Conservation (phyloP, 1,140 invertebrate species). For the Neelides sp. region DNA sequence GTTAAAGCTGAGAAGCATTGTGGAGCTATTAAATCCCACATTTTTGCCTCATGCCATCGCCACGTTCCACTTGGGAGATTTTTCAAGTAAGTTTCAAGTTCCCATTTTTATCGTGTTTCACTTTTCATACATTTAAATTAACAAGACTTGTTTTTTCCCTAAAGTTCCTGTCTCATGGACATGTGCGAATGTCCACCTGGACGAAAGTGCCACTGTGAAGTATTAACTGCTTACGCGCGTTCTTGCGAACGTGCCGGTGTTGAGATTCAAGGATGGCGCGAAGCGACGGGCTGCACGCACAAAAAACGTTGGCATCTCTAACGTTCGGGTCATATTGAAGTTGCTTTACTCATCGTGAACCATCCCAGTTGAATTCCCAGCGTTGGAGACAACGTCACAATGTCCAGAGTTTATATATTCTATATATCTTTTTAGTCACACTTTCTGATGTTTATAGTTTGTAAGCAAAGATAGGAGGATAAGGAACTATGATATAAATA, state of each 20-base stretch:
- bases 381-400: too few species aligned
- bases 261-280: slow-evolving; percentile 42
- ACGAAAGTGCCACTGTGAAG: slow-evolving; percentile 70
- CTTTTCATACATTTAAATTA: slow-evolving; percentile 7
- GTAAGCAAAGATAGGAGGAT: too few species aligned
- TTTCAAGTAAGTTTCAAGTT: slow-evolving; percentile 44
- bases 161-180: slow-evolving; percentile 71
- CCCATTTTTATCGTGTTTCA: background rate
- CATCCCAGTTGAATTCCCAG: too few species aligned
- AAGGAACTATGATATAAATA: too few species aligned
- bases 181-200: slow-evolving; percentile 76
- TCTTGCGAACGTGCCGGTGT: slow-evolving; percentile 63
- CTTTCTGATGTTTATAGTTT: too few species aligned
- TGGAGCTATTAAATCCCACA: slow-evolving; percentile 41
- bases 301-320: slow-evolving; percentile 29
- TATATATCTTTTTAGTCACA: too few species aligned
- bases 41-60: slow-evolving; percentile 55
- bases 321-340: too few species aligned
- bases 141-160: slow-evolving; percentile 26
- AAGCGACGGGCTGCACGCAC: slow-evolving; percentile 47
- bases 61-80: slow-evolving; percentile 64
- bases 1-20: slow-evolving; percentile 37
- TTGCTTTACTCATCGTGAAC: too few species aligned
- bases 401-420: too few species aligned
- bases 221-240: slow-evolving; percentile 71